phyloP scores from a whole-genome alignment of 2,113 vertebrate genomes.

The Mirza zaza region DNA sequence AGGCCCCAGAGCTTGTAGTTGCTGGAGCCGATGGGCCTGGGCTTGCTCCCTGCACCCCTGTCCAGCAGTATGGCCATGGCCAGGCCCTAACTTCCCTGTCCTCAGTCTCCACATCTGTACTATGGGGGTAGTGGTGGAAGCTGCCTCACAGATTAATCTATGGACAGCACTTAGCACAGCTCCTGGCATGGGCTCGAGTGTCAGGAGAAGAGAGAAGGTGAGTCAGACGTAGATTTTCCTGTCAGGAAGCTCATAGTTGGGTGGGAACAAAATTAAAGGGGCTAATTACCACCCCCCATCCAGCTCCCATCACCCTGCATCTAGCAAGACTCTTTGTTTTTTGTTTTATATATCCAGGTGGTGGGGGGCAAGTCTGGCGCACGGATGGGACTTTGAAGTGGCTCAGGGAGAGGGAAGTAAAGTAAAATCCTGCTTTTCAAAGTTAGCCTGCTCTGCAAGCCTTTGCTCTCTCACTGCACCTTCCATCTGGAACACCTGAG shows the following conservation, averaged over 20 bases:
- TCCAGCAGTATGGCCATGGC: neutral
- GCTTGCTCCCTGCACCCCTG: neutral
- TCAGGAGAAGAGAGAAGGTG: neutral
- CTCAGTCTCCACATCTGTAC: neutral
- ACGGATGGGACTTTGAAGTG: neutral
- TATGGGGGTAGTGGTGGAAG: neutral
- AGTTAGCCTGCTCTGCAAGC: neutral
- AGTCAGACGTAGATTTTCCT: neutral
- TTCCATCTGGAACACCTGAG: no score
- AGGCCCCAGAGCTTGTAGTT: neutral
- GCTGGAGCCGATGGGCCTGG: neutral
- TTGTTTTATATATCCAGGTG: neutral
- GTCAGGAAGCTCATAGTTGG: neutral
- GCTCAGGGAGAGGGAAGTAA: neutral
- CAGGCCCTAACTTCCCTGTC: neutral
- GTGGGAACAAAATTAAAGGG: neutral
- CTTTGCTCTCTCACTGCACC: neutral
- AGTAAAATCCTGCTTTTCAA: neutral
- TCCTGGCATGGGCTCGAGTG: neutral
- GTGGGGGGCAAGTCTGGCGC: neutral
- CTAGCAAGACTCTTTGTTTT: neutral
- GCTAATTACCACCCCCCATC: neutral
- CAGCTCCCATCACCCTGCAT: neutral
- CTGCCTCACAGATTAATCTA: neutral
- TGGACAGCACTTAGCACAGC: neutral